Base-by-base conservation (phyloP, 2,797 vertebrate species). In the Tokudaia muenninki region DNA sequence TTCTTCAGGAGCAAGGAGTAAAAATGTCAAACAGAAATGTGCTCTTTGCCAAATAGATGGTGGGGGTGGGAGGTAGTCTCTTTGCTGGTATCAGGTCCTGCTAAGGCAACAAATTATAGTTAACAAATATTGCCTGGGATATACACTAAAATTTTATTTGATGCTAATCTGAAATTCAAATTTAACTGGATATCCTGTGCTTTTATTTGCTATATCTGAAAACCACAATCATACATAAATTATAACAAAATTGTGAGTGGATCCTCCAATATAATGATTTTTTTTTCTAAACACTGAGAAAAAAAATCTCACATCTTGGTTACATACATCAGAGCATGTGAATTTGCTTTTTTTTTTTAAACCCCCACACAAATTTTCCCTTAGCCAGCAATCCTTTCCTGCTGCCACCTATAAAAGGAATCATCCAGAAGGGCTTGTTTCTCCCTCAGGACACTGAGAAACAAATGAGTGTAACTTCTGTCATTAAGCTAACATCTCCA, bases 161-260 rank as follows among this genome's bases (percentile, higher is more conserved):
- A 57, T 91, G 78, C 61, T 97, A 79, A 82, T 88, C 74, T 97
- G 90, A 79, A 95, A 94, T 95, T 92, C 19, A 89, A 55, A 75
- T 95, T 83, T 84, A 93, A 75, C 67, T 80, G 37, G 19, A 70
- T 94, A 12, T 31, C 21, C 34, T 89, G 7, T 92, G 72, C 75
- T 93, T 94, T 95, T 77, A 77, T 96, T 94, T 93, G 77, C 31
- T 86, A 74, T 92, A 92, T 75, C n/a, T 90, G 57, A 4, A 44
- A 90, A 70, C 26, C 8, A 6, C 29, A 92, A 34, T 34, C 91
- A 95, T 75, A 31, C 21, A 47, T 88, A 94, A 86, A 86, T 94
- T 80, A 79, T 72, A 79, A 37, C 22, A 92, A 96, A 96, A 78
- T 72, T 90, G 63, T 59, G 52, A 96, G n/a, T 94, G 22, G 17